These are phyloP conservation scores for Troides aeacus DNA, from an alignment of 2,888 invertebrate species.

Conservation along the genomic window DNA sequence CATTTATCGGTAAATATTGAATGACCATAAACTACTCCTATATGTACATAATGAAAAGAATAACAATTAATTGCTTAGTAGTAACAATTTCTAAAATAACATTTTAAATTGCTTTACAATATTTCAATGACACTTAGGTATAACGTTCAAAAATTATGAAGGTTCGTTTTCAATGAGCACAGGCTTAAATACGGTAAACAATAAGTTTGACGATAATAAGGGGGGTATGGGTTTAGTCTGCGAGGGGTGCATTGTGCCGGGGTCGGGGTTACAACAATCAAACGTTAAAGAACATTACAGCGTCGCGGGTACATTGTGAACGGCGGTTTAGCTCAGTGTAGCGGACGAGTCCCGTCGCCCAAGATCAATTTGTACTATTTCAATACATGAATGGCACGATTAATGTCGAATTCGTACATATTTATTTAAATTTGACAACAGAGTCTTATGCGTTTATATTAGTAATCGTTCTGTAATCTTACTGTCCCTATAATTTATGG, in stretches of 20 bases:
- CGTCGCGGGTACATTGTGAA: conserved; percentile 52
- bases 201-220: conserved; percentile 73
- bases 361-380: conserved; percentile 55
- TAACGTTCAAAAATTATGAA: conserved; percentile 28
- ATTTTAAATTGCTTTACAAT: conserved; percentile 15
- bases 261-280: conserved; percentile 58
- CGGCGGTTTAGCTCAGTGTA: conserved; percentile 65
- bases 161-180: conserved; percentile 30
- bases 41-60: background rate
- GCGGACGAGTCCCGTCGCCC: conserved; percentile 63
- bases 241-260: conserved; percentile 46
- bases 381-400: conserved; percentile 53
- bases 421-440: background rate
- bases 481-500: background rate
- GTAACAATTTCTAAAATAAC: conserved; percentile 11
- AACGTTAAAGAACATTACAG: conserved; percentile 59
- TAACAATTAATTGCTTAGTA: background rate
- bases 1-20: background rate
- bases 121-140: conserved; percentile 24
- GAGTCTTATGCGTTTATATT: background rate
- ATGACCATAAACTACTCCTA: background rate
- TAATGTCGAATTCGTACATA: conserved; percentile 58
- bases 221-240: conserved; percentile 57
- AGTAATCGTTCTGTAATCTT: background rate
- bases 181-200: conserved; percentile 74